Evolutionary conservation across 2,113 vertebrate species (phyloP), one percentile per base, ranked within the genome.

Genomic region (Petroica traversi): DNA sequence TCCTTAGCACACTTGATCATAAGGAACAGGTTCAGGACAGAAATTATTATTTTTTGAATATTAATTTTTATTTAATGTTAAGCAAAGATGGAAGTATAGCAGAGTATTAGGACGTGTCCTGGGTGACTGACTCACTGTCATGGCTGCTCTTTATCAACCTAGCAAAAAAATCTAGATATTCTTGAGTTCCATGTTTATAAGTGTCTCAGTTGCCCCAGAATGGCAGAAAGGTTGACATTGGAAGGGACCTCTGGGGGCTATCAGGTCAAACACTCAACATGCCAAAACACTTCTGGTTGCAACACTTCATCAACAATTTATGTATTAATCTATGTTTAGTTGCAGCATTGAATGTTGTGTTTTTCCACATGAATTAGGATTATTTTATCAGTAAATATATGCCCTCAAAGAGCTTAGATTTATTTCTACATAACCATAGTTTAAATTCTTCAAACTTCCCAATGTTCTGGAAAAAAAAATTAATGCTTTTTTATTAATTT

Each of bases 401-500:
- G 12, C 3, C 4, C 1, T 26, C 12, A 26, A 71, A 13, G 7
- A 58, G 0, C 2, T 86, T 83, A 68, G 5, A 76, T 61, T 68
- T 85, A 34, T 10, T 72, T 90, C 17, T 14, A 36, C 40, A 40
- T 43, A 14, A 14, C 5, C 6, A 3, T 31, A 68, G 7, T 23
- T 83, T 48, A 69, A 85, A 76, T 73, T 93, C 16, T 64, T 90
- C 28, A 61, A 69, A 52, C 24, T 83, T 64, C 28, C 8, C 13
- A 48, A 5, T 69, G 8, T 3, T 31, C n/a, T 73, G 9, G 8
- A 31, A 36, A 78, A 93, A 92, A 49, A 26, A 43, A 33, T 41
- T 69, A 19, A 75, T 31, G 5, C 1, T 52, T 92, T 92, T 68
- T 43, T 73, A 83, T 57, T 83, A 73, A 92, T 95, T 80, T 93